A percentile compares a stretch with the other conserved stretches of the same genome.
These are phyloP conservation scores for Panopea generosa DNA, from an alignment of 2,888 invertebrate genomes.

Conservation along the genomic window DNA sequence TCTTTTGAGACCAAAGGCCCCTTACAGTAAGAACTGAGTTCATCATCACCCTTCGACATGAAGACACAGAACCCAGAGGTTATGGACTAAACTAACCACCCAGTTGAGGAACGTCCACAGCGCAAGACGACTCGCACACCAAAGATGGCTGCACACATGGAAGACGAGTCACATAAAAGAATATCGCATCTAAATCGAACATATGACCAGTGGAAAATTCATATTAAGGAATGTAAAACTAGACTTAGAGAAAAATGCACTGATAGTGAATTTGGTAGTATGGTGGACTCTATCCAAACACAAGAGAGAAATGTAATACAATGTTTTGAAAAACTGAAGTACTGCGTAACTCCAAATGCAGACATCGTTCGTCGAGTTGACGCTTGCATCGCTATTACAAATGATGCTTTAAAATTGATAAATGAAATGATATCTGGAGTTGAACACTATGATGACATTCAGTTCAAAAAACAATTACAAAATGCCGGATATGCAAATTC, in stretches of 20 bases:
- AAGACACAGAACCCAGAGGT: background rate
- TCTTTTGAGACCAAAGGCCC: too few relatives aligned
- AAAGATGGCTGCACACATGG: slow-evolving; percentile 1
- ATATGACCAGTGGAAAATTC: background rate
- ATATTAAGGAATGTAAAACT: background rate
- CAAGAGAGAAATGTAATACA: background rate
- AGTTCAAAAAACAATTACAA: slow-evolving; percentile 4
- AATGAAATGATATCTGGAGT: slow-evolving; percentile 21
- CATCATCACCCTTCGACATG: background rate
- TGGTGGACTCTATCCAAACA: background rate
- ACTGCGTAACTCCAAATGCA: background rate
- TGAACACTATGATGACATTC: slow-evolving; percentile 15
- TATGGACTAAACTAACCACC: too few relatives aligned
- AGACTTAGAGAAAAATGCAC: background rate
- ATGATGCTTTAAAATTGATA: slow-evolving; percentile 12
- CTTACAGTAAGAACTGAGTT: slow-evolving; percentile 9
- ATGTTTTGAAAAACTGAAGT: background rate
- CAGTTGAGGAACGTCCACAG: background rate
- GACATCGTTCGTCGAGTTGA: slow-evolving; percentile 1
- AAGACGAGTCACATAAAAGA: background rate
- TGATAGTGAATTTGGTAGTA: background rate
- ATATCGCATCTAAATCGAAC: background rate
- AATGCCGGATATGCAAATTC: slow-evolving; percentile 13
- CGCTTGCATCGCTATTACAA: background rate
- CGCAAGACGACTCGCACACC: background rate